Evolutionary conservation across 2,113 vertebrate genomes (phyloP), one percentile per base, ranked within the genome.

Genomic region (Archocentrus centrarchus): DNA sequence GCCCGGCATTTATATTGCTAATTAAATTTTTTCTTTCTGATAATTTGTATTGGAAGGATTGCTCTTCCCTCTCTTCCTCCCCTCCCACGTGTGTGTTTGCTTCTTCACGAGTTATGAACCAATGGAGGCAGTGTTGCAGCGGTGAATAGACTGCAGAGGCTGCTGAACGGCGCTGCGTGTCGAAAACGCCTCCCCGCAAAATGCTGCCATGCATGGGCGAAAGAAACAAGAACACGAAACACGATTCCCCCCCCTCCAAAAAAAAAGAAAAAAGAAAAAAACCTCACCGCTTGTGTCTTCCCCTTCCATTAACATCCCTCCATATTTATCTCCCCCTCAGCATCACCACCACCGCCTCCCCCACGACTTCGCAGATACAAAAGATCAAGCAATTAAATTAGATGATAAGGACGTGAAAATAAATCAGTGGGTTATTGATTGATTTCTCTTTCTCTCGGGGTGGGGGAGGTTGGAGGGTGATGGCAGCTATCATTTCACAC

Each of bases 1-100:
- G 96, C 87, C 95, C 95, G 96, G 98, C 97, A 98, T 99, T 99
- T 99, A 99, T 99, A 98, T 97, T 97, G 97, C 98, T 99, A 99
- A 99, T 99, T 99, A 99, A 97, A 96, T 98, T 98, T 97, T 76
- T 86, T 88, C 88, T 86, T 87, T 92, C 86, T 80, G 96, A 97
- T 97, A 97, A 97, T 97, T 97, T 97, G 96, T 95, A 70, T 70
- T 50, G 91, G 95, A 95, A 96, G 96, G 94, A 94, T 96, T 96
- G 88, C 84, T 70, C 82, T 75, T 80, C 84, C 60, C 66, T 62
- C 50, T 64, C 70, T 68, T 35, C 47, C 77, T 75, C 50, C 61
- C 55, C n/a, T 22, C 55, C 13, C 20, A 68, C 44, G n/a, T 86
- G 70, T 58, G 63, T 85, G 86, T 91, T 75, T 93, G 80, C 41